Base-by-base conservation (phyloP, 2,888 invertebrate genomes). In the Epistrophe grossulariae region DNA sequence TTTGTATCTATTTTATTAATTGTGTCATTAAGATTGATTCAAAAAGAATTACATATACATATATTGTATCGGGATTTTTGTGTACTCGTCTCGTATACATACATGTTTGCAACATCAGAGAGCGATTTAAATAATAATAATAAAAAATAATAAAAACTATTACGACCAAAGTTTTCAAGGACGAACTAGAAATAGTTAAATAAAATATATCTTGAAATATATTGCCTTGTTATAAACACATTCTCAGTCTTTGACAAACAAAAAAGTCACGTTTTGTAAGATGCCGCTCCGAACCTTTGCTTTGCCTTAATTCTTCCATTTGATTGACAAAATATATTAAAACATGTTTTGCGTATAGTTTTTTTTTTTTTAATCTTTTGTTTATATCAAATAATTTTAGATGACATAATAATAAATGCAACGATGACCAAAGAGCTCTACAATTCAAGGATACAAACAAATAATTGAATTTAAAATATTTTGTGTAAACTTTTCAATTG, bases 351-450 rank as follows among this genome's bases (percentile, higher is more conserved):
- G 48, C 28, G 9, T 31, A 11, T 31, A 3, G 28, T 28, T 55
- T 15, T 55, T 24, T 5, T 15, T 28, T 55, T 28, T 52, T 50
- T 19, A 35, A 4, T 28, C 62, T 52, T 40, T 40, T 62, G 70
- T 74, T 74, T 70, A 76, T 70, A 38, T 28, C 10, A 35, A 55
- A 35, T 70, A 70, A 15, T 50, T 70, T 31, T 19, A 38, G 66
- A 66, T 84, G 79, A 84, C 76, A 84, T 84, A 84, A 84, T 76
- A 45, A 60, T 62, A 31, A 66, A 60, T 62, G 73, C 73, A 48
- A 31, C 62, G 40, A 66, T 73, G 45, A 38, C 31, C 43, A 38
- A 59, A 52, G 31, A 76, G 66, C 60, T 60, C 11, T 48, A 68
- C 70, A 31, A 48, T 57, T 70, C 81, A 85, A 81, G 85, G 85